These are phyloP conservation scores for Rhagoletis zephyria DNA, from an alignment of 1,140 invertebrate genomes.

Conservation along the genomic window DNA sequence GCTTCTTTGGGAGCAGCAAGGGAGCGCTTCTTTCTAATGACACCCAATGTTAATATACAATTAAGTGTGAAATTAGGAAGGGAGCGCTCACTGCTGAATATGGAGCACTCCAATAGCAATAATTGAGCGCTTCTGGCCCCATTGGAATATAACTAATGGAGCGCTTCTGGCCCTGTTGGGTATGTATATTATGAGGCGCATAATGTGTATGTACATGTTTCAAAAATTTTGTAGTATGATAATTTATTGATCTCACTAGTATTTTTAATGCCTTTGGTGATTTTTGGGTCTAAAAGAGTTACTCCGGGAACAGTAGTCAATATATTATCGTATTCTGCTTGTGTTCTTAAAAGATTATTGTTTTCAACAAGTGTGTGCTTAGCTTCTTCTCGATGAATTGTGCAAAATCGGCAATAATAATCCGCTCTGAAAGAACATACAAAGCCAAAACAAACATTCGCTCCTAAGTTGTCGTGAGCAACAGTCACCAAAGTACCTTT, in stretches of 20 bases:
- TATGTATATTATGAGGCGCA: too few relatives aligned
- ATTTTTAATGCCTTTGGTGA: slow-evolving; percentile 52
- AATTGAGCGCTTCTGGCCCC: too few relatives aligned
- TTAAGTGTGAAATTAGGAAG: too few relatives aligned
- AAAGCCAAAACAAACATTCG: slow-evolving; percentile 52
- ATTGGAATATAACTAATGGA: too few relatives aligned
- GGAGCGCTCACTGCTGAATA: too few relatives aligned
- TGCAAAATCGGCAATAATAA: slow-evolving; percentile 50
- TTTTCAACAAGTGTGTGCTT: slow-evolving; percentile 16
- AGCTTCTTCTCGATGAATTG: slow-evolving; percentile 51
- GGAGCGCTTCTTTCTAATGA: too few relatives aligned
- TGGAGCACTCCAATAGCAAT: too few relatives aligned
- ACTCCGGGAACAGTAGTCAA: neutral
- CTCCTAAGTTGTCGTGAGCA: slow-evolving; percentile 53
- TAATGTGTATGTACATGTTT: neutral
- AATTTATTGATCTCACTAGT: slow-evolving; percentile 41
- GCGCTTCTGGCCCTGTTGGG: too few relatives aligned
- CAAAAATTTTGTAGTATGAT: slow-evolving; percentile 33
- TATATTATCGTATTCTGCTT: slow-evolving; percentile 36
- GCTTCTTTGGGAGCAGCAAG: too few relatives aligned
- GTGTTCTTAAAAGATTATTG: slow-evolving; percentile 25
- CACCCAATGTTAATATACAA: too few relatives aligned
- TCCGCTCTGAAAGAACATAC: slow-evolving; percentile 44
- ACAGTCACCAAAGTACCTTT: slow-evolving; percentile 53
- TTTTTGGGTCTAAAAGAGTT: slow-evolving; percentile 14